Percentiles rank a stretch among this genome's conserved stretches.
phyloP scores from a whole-genome alignment of 1,140 invertebrate genomes.

The Oscheius sp. region DNA sequence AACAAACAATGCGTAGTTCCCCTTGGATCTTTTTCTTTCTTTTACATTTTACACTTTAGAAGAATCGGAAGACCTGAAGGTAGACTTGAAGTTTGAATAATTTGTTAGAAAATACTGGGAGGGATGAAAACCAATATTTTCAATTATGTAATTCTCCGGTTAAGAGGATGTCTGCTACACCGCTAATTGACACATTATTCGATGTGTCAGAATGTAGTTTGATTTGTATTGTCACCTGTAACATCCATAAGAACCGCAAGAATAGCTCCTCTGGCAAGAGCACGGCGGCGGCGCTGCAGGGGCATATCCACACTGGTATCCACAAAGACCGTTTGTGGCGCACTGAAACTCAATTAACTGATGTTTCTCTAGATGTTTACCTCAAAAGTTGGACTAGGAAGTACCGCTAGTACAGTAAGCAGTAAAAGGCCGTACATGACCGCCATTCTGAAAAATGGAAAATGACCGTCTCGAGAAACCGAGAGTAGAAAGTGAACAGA shows the following conservation, averaged over 20 bases:
- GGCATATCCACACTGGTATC: slow-evolving; percentile 24
- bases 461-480: not conserved
- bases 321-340: slow-evolving; percentile 39
- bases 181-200: no score
- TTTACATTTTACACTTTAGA: no score
- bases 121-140: no score
- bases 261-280: slow-evolving; percentile 19
- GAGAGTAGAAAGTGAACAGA: not conserved
- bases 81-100: no score
- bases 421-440: not conserved
- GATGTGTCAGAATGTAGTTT: no score
- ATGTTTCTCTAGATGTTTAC: not conserved
- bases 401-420: not conserved
- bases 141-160: no score
- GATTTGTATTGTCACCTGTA: slow-evolving; percentile 14
- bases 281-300: not conserved
- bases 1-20: no score
- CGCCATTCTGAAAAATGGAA: slow-evolving; percentile 1
- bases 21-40: no score
- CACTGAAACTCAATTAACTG: slow-evolving; percentile 21
- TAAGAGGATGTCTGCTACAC: no score
- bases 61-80: no score
- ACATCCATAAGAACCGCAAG: slow-evolving; percentile 37
- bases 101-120: no score
- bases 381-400: slow-evolving; percentile 11